These are phyloP conservation scores for Sciurus carolinensis DNA, from an alignment of 2,797 vertebrate genomes.

Conservation along the genomic window DNA sequence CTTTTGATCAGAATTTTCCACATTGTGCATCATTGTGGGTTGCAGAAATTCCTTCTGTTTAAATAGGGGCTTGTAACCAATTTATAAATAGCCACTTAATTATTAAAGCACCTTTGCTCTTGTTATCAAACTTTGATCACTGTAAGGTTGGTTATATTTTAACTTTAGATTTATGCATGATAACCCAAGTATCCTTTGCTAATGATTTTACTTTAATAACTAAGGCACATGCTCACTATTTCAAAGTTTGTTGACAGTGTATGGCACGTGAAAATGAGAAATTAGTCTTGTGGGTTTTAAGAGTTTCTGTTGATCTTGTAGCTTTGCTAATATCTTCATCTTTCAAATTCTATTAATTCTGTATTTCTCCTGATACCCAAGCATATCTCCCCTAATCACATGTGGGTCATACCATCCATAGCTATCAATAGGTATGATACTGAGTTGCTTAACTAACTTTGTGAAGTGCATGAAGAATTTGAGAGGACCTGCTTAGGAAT, in stretches of 20 bases:
- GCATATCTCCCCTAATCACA: neutral
- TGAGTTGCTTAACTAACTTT: slow-evolving; percentile 41
- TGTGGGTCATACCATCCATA: neutral
- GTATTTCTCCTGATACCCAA: neutral
- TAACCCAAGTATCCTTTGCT: slow-evolving; percentile 18
- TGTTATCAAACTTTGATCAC: slow-evolving; percentile 62
- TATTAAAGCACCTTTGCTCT: slow-evolving; percentile 56
- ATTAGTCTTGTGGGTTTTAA: neutral
- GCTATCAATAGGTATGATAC: neutral
- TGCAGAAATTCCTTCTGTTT: slow-evolving; percentile 64
- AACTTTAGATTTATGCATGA: slow-evolving; percentile 49
- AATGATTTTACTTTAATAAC: slow-evolving; percentile 44
- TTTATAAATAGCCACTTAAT: slow-evolving; percentile 56
- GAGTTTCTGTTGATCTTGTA: slow-evolving; percentile 57
- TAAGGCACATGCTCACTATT: neutral
- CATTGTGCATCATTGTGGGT: neutral
- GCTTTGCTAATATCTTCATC: slow-evolving; percentile 34
- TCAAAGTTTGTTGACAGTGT: slow-evolving; percentile 57
- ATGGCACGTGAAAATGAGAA: slow-evolving; percentile 39
- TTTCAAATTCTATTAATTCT: slow-evolving; percentile 54
- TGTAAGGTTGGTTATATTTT: slow-evolving; percentile 6
- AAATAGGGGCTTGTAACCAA: slow-evolving; percentile 17
- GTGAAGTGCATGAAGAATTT: slow-evolving; percentile 29
- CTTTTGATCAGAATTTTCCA: neutral
- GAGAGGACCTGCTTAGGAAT: neutral